A percentile compares a stretch with the other conserved stretches of the same genome.
Evolutionary conservation across 2,797 vertebrate genomes (phyloP).

Genomic region (Scyliorhinus canicula): DNA sequence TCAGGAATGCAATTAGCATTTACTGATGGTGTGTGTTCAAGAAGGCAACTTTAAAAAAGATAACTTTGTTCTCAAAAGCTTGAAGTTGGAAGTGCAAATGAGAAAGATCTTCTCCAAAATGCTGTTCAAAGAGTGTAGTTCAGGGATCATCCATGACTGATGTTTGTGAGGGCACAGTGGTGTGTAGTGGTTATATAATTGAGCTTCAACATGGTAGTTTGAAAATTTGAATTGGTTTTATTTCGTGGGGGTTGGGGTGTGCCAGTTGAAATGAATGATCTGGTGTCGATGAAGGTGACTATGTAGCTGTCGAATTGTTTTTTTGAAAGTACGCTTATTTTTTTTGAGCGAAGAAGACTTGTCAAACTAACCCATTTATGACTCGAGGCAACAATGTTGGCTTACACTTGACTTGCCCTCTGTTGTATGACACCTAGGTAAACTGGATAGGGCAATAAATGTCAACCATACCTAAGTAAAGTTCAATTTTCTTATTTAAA

Average conservation of each 20-base stretch:
- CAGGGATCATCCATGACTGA: not conserved
- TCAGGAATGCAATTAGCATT: not conserved
- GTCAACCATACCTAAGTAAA: not conserved
- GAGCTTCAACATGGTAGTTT: not conserved
- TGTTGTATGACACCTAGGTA: not conserved
- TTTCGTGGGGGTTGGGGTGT: not conserved
- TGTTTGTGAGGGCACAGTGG: not conserved
- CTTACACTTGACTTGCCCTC: not conserved
- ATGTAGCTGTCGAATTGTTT: not conserved
- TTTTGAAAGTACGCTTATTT: not conserved
- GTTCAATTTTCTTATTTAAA: not conserved
- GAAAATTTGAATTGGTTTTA: not conserved
- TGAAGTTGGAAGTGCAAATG: not conserved
- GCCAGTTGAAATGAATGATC: no score
- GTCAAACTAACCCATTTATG: not conserved
- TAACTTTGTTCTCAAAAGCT: not conserved
- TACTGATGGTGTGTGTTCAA: not conserved
- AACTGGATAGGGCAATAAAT: not conserved
- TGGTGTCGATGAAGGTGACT: not conserved
- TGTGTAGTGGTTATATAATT: not conserved
- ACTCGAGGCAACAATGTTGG: not conserved
- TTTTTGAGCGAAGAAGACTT: not conserved
- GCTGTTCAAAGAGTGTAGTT: not conserved
- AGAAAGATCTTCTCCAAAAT: not conserved
- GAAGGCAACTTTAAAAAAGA: not conserved